Evolutionary conservation across 2,113 vertebrate species (phyloP), one percentile per base, ranked within the genome.

Genomic region (Stigmatopora argus): DNA sequence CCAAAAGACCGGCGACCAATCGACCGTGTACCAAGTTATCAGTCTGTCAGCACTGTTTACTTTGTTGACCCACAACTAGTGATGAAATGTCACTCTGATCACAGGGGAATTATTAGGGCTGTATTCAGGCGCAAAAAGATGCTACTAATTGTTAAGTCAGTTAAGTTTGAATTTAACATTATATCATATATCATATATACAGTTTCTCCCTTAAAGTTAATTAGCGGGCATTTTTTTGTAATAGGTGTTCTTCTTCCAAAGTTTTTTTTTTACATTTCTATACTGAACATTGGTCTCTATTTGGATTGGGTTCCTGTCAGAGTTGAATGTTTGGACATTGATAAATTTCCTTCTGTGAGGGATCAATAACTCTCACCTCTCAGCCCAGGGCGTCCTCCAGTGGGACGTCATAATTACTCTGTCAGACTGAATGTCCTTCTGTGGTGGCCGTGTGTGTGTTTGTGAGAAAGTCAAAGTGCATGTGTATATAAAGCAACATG

Each of bases 331-430:
- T 85, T 77, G 91, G 94, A 96, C 94, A 93, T 92, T 96, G 95
- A 97, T 96, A 94, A 95, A 97, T 97, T 93, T 94, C 93, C 90
- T 90, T 77, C 90, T 84, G 88, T 88, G 89, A 88, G 86, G 90
- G 92, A 96, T 96, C 94, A 92, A 97, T 96, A 96, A 92, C 91
- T 93, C 78, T 89, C 89, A 87, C 90, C 86, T 88, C 71, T 92
- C 86, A 75, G 91, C 66, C 66, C 84, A 84, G 85, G 89, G 91
- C 84, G 82, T 84, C 79, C 80, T 75, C 81, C 77, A 92, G 88
- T 86, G 85, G 86, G 88, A 91, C 90, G 87, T 92, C 93, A 62
- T 96, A 96, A 97, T 96, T 96, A 96, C 93, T 91, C 91, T 97
- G 95, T 97, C 94, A 97, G 90, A 90, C 89, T 87, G 90, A 89